A percentile compares a stretch with the other conserved stretches of the same genome.
Evolutionary conservation across 1,140 invertebrate species (phyloP).

Genomic region (Dryas iulia): DNA sequence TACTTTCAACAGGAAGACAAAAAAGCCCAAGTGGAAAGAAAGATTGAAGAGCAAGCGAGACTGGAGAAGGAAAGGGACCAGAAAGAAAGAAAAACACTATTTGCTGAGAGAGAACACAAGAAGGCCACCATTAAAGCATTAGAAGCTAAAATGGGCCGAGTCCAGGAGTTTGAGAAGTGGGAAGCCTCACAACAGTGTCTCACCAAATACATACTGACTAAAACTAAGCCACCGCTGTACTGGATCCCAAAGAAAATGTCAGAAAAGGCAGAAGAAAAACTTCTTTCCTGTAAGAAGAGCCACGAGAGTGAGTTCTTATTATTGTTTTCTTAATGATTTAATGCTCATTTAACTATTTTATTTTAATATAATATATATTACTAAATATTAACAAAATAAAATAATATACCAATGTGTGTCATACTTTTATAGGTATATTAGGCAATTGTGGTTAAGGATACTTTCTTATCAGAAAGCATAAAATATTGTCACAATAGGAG

Average conservation of each 20-base stretch:
- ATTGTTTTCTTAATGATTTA: constrained; percentile 2
- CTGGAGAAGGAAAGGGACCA: constrained; percentile 92
- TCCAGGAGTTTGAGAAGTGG: constrained; percentile 94
- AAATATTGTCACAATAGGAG: too few relatives aligned
- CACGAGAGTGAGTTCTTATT: constrained; percentile 79
- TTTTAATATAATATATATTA: too few relatives aligned
- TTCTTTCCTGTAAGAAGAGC: constrained; percentile 73
- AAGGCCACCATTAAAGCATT: constrained; percentile 93
- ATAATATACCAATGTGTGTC: too few relatives aligned
- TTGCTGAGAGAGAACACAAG: constrained; percentile 91
- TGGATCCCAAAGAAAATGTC: constrained; percentile 90
- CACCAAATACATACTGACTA: constrained; percentile 92
- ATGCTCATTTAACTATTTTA: neutral
- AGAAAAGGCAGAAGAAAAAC: constrained; percentile 76
- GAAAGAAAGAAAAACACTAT: constrained; percentile 92
- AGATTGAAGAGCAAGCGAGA: constrained; percentile 94
- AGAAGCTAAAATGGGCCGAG: constrained; percentile 94
- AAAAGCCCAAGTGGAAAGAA: constrained; percentile 93
- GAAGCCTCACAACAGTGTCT: constrained; percentile 89
- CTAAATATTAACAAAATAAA: too few relatives aligned
- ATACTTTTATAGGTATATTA: too few relatives aligned
- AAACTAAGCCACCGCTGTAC: constrained; percentile 92
- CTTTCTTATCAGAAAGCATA: too few relatives aligned
- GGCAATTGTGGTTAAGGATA: too few relatives aligned
- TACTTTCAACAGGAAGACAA: constrained; percentile 59